phyloP scores from a whole-genome alignment of 2,888 invertebrate species.

The Polymixis lichenea region DNA sequence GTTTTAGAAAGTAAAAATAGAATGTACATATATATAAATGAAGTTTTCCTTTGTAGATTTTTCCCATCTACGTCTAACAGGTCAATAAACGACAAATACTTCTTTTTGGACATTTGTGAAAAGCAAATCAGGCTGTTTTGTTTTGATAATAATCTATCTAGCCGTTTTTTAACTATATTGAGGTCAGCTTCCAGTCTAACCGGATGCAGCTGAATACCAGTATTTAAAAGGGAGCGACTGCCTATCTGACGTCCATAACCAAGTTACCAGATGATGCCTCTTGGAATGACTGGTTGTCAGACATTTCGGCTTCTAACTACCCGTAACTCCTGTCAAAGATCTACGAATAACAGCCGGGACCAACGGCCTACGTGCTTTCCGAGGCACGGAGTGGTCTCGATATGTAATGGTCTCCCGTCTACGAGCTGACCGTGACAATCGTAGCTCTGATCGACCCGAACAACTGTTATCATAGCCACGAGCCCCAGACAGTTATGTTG shows the following conservation, averaged over 20 bases:
- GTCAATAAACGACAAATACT: neutral
- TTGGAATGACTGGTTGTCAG: neutral
- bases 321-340: neutral
- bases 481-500: neutral
- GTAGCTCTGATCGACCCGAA: too few relatives aligned
- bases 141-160: neutral
- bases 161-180: neutral
- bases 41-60: neutral
- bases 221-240: neutral
- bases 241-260: neutral
- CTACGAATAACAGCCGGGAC: neutral
- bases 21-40: neutral
- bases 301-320: neutral
- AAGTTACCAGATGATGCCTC: neutral
- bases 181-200: neutral
- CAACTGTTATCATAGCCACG: too few relatives aligned
- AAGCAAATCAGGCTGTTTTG: neutral
- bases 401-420: neutral
- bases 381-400: neutral
- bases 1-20: neutral
- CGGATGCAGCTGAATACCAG: neutral
- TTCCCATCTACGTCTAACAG: neutral
- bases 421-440: neutral
- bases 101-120: neutral
- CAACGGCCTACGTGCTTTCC: neutral